phyloP scores from a whole-genome alignment of 1,140 invertebrate species.

The Drosophila watanabei region DNA sequence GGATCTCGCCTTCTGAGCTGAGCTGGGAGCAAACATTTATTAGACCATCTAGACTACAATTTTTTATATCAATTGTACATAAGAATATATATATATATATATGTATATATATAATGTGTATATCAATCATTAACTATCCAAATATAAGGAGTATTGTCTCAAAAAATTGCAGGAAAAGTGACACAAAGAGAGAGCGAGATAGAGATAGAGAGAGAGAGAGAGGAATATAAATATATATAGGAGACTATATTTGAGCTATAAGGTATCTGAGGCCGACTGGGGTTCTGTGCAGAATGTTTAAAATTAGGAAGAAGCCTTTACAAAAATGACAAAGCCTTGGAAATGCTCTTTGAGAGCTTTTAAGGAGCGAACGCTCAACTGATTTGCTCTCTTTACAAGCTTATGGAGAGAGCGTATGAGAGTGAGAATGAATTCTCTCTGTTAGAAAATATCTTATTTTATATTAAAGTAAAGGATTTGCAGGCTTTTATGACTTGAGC shows the following conservation, averaged over 20 bases:
- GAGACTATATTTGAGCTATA: conserved; percentile 38
- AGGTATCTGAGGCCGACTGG: conserved; percentile 5
- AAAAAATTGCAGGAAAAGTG: conserved; percentile 61
- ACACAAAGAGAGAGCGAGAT: conserved; percentile 17
- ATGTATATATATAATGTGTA: conserved; percentile 41
- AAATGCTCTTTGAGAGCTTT: not conserved
- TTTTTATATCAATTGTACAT: conserved; percentile 48
- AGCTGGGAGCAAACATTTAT: conserved; percentile 54
- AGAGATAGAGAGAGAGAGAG: conserved; percentile 8
- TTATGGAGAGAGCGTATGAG: not conserved
- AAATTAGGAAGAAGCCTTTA: not conserved
- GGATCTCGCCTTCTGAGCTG: conserved; percentile 31
- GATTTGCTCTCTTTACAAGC: not conserved
- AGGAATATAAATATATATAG: conserved; percentile 31
- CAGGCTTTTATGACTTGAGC: not conserved
- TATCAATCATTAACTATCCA: conserved; percentile 57
- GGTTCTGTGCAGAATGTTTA: conserved; percentile 16
- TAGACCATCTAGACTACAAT: conserved; percentile 63
- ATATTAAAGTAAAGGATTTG: not conserved
- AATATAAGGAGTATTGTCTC: conserved; percentile 66
- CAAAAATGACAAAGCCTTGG: not conserved
- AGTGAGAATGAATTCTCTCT: not conserved
- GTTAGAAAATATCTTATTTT: not conserved
- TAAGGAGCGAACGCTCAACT: not conserved
- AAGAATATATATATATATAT: conserved; percentile 39